A percentile compares a stretch with the other conserved stretches of the same genome.
Evolutionary conservation across 2,888 invertebrate species (phyloP).

Genomic region (Metellina segmentata): DNA sequence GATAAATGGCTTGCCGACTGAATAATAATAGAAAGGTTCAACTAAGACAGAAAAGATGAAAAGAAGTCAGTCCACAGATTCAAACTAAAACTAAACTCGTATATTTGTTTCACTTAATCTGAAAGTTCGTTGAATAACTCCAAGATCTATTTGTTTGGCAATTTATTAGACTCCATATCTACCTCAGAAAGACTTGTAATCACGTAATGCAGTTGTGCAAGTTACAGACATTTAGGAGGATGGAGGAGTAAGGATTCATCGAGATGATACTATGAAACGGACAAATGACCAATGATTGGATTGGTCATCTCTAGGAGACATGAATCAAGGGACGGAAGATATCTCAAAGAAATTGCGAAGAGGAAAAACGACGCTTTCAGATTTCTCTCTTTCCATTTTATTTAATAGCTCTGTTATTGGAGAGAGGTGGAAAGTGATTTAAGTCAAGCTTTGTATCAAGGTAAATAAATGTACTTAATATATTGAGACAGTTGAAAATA

Average conservation of each 20-base stretch:
- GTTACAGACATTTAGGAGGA: conserved; percentile 11
- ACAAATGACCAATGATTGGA: conserved; percentile 61
- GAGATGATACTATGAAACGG: conserved; percentile 13
- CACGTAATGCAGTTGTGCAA: conserved; percentile 22
- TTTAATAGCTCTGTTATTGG: conserved; percentile 15
- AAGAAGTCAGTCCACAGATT: background rate
- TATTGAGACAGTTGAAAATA: too few species aligned
- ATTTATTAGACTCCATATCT: background rate
- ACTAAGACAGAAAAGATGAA: background rate
- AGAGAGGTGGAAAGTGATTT: background rate
- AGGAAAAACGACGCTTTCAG: conserved; percentile 24
- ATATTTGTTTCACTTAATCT: background rate
- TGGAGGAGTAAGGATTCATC: background rate
- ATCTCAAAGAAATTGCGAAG: conserved; percentile 3
- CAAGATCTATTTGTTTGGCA: background rate
- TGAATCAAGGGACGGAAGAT: conserved; percentile 30
- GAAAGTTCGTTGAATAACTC: background rate
- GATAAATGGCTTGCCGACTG: background rate
- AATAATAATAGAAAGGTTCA: background rate
- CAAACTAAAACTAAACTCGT: background rate
- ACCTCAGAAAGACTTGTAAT: conserved; percentile 12
- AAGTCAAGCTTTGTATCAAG: background rate
- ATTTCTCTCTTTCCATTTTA: conserved; percentile 23
- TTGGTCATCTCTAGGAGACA: conserved; percentile 52
- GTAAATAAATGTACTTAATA: too few species aligned